Conservation (phyloP, 2,888 invertebrate genomes). For the Thyatira batis region DNA sequence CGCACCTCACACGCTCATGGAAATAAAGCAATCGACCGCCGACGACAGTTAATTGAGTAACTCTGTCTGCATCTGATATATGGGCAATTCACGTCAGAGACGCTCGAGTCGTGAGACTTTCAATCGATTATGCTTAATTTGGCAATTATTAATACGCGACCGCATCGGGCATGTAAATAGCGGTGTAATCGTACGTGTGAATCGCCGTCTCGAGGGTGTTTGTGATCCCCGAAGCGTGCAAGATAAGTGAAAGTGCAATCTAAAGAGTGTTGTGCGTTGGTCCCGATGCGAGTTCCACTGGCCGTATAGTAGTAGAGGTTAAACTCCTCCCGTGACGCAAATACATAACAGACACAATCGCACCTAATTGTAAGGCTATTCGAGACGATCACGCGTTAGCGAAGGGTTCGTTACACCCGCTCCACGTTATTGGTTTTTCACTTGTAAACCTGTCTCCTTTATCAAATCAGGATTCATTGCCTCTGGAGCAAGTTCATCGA, state of each 20-base stretch:
- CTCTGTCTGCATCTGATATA: slow-evolving; percentile 39
- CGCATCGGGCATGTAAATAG: slow-evolving; percentile 6
- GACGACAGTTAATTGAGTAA: slow-evolving; percentile 44
- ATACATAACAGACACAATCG: slow-evolving; percentile 18
- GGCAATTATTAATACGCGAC: slow-evolving; percentile 27
- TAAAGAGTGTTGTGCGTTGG: slow-evolving; percentile 14
- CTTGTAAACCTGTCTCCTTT: slow-evolving; percentile 20
- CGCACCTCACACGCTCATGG: slow-evolving; percentile 51
- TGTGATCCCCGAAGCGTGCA: slow-evolving; percentile 5
- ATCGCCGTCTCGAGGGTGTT: slow-evolving; percentile 4
- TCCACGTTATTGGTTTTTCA: slow-evolving; percentile 8
- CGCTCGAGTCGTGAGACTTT: slow-evolving; percentile 11
- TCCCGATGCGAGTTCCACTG: slow-evolving; percentile 9
- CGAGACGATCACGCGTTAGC: slow-evolving; percentile 15
- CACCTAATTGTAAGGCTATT: slow-evolving; percentile 14
- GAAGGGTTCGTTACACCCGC: slow-evolving; percentile 29
- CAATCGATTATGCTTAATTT: slow-evolving; percentile 34
- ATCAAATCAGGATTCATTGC: slow-evolving; percentile 14
- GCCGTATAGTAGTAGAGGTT: slow-evolving; percentile 32
- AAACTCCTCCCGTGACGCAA: slow-evolving; percentile 41
- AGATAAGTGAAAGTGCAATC: slow-evolving; percentile 17
- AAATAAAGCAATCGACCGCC: slow-evolving; percentile 67
- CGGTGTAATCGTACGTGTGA: neutral
- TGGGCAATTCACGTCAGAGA: slow-evolving; percentile 36
- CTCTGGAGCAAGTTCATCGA: slow-evolving; percentile 19